phyloP scores from a whole-genome alignment of 1,140 invertebrate genomes.

The Notospermus geniculatus region DNA sequence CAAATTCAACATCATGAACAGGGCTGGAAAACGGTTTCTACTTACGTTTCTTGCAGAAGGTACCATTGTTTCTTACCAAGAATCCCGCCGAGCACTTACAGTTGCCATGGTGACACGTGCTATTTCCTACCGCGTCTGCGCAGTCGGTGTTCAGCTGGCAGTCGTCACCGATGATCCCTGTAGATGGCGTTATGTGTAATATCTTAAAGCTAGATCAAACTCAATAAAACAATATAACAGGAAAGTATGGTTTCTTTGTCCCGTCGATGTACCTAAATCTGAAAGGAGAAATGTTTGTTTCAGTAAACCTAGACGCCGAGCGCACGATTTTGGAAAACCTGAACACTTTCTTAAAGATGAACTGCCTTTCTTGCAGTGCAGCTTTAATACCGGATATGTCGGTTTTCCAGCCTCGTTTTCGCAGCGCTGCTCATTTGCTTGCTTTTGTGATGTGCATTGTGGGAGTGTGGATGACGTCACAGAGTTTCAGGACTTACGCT shows the following conservation, averaged over 20 bases:
- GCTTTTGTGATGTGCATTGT: constrained; percentile 24
- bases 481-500: constrained; percentile 13
- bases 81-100: constrained; percentile 29
- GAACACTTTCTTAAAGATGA: too few species aligned
- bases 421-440: constrained; percentile 19
- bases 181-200: background rate
- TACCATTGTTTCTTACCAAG: constrained; percentile 12
- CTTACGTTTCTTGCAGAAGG: constrained; percentile 21
- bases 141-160: constrained; percentile 9
- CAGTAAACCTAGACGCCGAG: constrained; percentile 13
- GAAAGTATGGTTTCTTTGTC: constrained; percentile 17
- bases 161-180: background rate
- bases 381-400: too few species aligned
- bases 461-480: constrained; percentile 10
- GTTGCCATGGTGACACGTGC: constrained; percentile 17
- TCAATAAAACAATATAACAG: constrained; percentile 13
- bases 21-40: background rate
- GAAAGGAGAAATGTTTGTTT: constrained; percentile 15
- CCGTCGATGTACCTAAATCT: constrained; percentile 13
- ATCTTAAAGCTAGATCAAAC: constrained; percentile 20
- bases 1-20: too few species aligned
- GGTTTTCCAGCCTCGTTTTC: too few species aligned
- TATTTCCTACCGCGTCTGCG: constrained; percentile 20
- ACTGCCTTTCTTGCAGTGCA: too few species aligned
- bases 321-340: too few species aligned